Evolutionary conservation across 1,140 invertebrate genomes (phyloP), one percentile per base, ranked within the genome.

Genomic region (Cotesia typhae): DNA sequence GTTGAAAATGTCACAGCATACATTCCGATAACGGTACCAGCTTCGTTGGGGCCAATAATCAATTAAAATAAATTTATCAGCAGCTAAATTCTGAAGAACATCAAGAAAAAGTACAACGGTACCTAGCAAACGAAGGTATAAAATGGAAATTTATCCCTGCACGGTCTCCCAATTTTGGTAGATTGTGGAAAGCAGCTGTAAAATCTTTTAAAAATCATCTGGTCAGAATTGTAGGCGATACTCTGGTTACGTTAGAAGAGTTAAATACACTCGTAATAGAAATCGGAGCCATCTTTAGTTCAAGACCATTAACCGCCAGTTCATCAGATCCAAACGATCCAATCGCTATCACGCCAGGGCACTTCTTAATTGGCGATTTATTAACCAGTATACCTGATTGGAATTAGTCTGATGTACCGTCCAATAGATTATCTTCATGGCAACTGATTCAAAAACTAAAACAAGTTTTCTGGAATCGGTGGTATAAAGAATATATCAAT

Each of bases 151-250:
- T 67, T 14, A 55, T 67, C 1, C 51, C 51, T 35, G 47, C 65
- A 36, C 5, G 61, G 38, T 64, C 61, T 4, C 36, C 61, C 2
- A 37, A 72, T 60, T 75, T 80, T 53, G 81, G 81, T 38, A 83
- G 84, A 1, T 51, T 80, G 1, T 85, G 83, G 83, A 83, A 86
- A 72, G 72, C 77, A 12, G 73, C 59, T 6, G 12, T 64, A n/a
- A 64, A 64, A 41, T 64, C 61, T n/a, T 41, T 38, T 10, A 76
- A 76, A 53, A 3, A 52, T 53, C 74, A 77, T 36, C 9, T 77
- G 12, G 12, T 35, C 6, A 57, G 59, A 6, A 72, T 75, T 6
- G 71, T 67, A 14, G 64, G 47, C n/a, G 37, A 51, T n/a, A 12
- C 7, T 1, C 57, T 70, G 0, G 71, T 82, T 4, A 79, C 75